phyloP scores from a whole-genome alignment of 1,140 invertebrate species.

The Zaprionus kolodkinae region DNA sequence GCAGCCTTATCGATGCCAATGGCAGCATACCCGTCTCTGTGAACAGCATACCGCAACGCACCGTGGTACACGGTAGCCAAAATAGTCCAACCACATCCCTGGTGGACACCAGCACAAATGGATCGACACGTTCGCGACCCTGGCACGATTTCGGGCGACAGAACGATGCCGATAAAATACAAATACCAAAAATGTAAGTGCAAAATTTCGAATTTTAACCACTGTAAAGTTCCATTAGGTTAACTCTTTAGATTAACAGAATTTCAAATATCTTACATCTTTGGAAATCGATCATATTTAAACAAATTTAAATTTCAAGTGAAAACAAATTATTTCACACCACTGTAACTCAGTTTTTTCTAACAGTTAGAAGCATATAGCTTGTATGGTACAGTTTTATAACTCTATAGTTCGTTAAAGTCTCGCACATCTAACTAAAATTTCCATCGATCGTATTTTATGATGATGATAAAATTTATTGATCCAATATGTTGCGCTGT shows the following conservation, averaged over 20 bases:
- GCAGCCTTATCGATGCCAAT: slow-evolving; percentile 83
- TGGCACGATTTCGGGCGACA: slow-evolving; percentile 97
- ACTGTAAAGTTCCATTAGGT: not conserved
- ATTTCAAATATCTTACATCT: too few species aligned
- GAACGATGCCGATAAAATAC: slow-evolving; percentile 97
- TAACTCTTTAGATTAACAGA: not conserved
- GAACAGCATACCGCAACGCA: slow-evolving; percentile 80
- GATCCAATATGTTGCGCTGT: not conserved
- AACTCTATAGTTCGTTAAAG: not conserved
- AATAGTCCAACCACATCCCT: slow-evolving; percentile 87
- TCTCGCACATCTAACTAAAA: not conserved
- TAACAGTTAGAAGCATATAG: too few species aligned
- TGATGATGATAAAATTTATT: not conserved
- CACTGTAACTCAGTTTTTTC: not conserved
- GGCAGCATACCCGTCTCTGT: slow-evolving; percentile 83
- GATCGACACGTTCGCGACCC: slow-evolving; percentile 90
- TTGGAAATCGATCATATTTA: too few species aligned
- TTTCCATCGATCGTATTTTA: slow-evolving; percentile 10
- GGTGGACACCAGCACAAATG: slow-evolving; percentile 84
- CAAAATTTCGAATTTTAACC: not conserved
- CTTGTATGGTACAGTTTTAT: not conserved
- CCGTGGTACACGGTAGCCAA: slow-evolving; percentile 84
- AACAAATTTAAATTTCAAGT: too few species aligned
- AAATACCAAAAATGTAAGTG: slow-evolving; percentile 99
- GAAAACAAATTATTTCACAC: not conserved